Percentiles rank a stretch among this genome's conserved stretches.
These are phyloP conservation scores for Porites lobata DNA, from an alignment of 92 coral and sea anemone species.

Conservation along the genomic window DNA sequence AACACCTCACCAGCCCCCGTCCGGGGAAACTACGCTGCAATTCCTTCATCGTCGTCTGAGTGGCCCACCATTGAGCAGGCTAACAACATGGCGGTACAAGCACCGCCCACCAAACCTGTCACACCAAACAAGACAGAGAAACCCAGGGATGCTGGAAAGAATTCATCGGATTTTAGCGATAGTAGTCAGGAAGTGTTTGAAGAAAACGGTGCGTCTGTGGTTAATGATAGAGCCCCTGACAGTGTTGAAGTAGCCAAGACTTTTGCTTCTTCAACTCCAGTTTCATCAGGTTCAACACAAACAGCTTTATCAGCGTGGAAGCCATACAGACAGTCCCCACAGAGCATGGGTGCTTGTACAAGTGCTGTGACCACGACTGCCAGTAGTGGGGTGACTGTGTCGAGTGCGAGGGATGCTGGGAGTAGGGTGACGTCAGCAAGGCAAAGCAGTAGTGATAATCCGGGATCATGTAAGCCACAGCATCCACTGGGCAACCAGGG, in stretches of 20 bases:
- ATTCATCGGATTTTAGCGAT: conserved; percentile 59
- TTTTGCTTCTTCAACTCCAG: conserved; percentile 40
- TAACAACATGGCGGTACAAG: conserved; percentile 69
- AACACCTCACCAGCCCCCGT: conserved; percentile 76
- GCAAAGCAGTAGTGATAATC: not conserved
- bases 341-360: conserved; percentile 84
- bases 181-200: conserved; percentile 50
- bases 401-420: conserved; percentile 7
- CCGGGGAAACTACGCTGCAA: conserved; percentile 92
- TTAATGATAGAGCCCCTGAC: not conserved
- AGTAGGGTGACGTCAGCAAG: not conserved
- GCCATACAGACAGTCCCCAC: conserved; percentile 83
- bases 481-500: not conserved
- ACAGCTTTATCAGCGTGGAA: conserved; percentile 85
- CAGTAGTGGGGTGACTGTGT: conserved; percentile 39
- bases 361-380: conserved; percentile 83
- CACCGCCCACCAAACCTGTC: conserved; percentile 17
- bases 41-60: conserved; percentile 85
- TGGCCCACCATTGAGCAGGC: conserved; percentile 99
- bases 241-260: conserved; percentile 3
- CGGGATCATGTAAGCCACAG: not conserved
- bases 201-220: conserved; percentile 28
- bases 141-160: conserved; percentile 53
- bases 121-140: conserved; percentile 55
- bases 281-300: conserved; percentile 62